A percentile compares a stretch with the other conserved stretches of the same genome.
These are phyloP conservation scores for Nematostella vectensis DNA, from an alignment of 92 coral and sea anemone species.

Conservation along the genomic window DNA sequence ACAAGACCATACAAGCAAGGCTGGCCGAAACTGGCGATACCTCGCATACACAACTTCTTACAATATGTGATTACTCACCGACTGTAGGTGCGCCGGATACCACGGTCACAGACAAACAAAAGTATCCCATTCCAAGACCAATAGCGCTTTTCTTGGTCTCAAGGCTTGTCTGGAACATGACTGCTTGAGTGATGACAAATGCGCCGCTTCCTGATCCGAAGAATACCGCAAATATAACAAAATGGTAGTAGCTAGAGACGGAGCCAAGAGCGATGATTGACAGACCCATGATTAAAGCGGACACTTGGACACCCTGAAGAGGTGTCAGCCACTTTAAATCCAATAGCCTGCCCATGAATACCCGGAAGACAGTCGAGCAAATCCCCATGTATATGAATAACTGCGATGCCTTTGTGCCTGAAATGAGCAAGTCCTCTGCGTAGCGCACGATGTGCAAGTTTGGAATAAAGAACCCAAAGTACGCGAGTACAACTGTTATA, in stretches of 20 bases:
- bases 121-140: conserved; percentile 16
- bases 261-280: conserved; percentile 8
- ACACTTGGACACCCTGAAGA: conserved; percentile 9
- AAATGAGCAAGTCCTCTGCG: conserved; percentile 15
- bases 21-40: no score
- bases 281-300: conserved; percentile 9
- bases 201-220: conserved; percentile 16
- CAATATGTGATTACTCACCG: conserved; percentile 15
- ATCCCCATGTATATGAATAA: conserved; percentile 19
- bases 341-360: conserved; percentile 4
- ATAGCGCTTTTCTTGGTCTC: conserved; percentile 7
- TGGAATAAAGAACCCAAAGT: conserved; percentile 10
- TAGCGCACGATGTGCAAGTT: conserved; percentile 15
- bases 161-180: conserved; percentile 18
- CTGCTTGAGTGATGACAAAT: conserved; percentile 9
- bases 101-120: conserved; percentile 9
- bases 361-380: conserved; percentile 12
- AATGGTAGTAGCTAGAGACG: conserved; percentile 10
- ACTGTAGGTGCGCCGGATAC: conserved; percentile 19
- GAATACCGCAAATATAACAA: conserved; percentile 20
- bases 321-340: conserved; percentile 21
- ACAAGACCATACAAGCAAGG: no score
- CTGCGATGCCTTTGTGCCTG: conserved; percentile 21
- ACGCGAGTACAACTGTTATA: background rate
- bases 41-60: no score